Percentiles rank a stretch among this genome's conserved stretches.
Evolutionary conservation across 2,888 invertebrate species (phyloP).

Genomic region (Oithona nana): DNA sequence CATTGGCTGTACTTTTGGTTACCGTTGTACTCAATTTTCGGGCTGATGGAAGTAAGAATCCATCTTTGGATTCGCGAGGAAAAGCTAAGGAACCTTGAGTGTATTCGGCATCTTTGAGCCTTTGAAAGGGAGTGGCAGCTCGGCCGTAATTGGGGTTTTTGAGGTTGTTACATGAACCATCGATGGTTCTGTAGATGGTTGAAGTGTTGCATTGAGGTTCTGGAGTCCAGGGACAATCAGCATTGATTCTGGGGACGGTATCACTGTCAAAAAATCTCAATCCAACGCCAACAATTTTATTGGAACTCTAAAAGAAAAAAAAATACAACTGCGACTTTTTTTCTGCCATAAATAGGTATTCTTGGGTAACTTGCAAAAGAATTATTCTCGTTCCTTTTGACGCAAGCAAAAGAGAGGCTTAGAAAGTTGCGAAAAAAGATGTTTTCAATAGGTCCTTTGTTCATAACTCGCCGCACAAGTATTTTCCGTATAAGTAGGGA

Average conservation of each 20-base stretch:
- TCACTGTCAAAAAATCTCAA: constrained; percentile 4
- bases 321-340: too few relatives aligned
- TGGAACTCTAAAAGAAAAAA: not conserved
- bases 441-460: too few relatives aligned
- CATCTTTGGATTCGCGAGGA: constrained; percentile 1
- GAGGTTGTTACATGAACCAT: constrained; percentile 20
- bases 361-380: too few relatives aligned
- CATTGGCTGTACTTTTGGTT: not conserved
- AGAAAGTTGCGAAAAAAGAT: too few relatives aligned
- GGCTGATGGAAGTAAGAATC: constrained; percentile 10
- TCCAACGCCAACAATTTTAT: not conserved
- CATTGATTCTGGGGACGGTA: not conserved
- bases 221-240: constrained; percentile 6
- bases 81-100: not conserved
- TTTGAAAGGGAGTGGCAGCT: constrained; percentile 18
- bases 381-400: too few relatives aligned
- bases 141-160: constrained; percentile 17
- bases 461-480: too few relatives aligned
- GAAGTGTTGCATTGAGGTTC: not conserved
- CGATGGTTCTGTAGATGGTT: constrained; percentile 16
- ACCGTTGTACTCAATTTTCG: not conserved
- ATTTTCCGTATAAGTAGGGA: too few relatives aligned
- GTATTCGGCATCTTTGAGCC: constrained; percentile 18
- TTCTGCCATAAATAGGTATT: too few relatives aligned
- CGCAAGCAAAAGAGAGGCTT: too few relatives aligned